A percentile compares a stretch with the other conserved stretches of the same genome.
Conservation (phyloP, 35 echinoderm and acorn worm genomes). For the Heliocidaris erythrogramma region DNA sequence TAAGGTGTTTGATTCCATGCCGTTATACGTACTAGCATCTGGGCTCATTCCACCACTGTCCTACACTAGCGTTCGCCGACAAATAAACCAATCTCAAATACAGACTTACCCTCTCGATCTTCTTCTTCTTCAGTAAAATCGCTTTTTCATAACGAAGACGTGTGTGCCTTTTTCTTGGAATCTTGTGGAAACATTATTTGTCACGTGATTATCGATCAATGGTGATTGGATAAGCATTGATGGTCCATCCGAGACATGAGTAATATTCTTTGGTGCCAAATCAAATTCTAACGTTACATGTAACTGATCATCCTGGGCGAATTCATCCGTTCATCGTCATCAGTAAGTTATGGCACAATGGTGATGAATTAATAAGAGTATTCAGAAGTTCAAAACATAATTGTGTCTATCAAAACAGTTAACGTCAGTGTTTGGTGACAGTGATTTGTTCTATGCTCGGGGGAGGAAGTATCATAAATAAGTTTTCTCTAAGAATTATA, state of each 20-base stretch:
- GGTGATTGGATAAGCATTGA: background rate
- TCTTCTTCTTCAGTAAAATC: background rate
- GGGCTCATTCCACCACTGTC: background rate
- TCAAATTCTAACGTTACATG: background rate
- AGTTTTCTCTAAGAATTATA: too few species aligned
- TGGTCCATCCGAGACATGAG: background rate
- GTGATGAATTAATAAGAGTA: too few species aligned
- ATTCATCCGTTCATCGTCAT: too few species aligned
- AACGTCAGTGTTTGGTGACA: too few species aligned
- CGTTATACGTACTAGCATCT: background rate
- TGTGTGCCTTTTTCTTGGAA: background rate
- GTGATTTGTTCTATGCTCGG: too few species aligned
- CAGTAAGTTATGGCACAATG: too few species aligned
- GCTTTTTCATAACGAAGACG: background rate
- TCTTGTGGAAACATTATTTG: background rate
- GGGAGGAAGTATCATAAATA: too few species aligned
- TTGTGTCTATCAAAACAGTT: too few species aligned
- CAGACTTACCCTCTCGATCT: background rate
- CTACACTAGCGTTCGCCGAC: background rate
- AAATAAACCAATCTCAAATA: background rate
- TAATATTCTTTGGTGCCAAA: background rate
- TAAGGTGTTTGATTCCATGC: background rate
- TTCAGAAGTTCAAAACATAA: too few species aligned
- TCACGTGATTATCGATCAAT: background rate
- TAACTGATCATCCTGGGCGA: too few species aligned